Percentiles rank a stretch among this genome's conserved stretches.
Conservation (phyloP, 2,888 invertebrate species). For the Nomada goodeniana region DNA sequence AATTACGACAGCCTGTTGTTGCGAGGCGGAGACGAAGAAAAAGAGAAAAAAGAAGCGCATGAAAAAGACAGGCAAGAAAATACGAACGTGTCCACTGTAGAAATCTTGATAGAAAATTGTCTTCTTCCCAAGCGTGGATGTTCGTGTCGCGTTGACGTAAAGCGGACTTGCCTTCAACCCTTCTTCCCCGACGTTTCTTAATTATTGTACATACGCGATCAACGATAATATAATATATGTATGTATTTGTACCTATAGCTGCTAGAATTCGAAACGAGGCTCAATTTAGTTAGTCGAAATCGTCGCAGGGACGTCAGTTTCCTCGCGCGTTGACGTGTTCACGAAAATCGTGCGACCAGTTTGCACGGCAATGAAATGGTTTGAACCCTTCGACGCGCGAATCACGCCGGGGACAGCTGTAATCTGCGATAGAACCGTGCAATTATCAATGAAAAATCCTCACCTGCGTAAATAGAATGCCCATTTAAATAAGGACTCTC, state of each 20-base stretch:
- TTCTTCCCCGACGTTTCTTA: neutral
- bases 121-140: slow-evolving; percentile 4
- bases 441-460: slow-evolving; percentile 25
- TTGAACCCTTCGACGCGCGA: slow-evolving; percentile 19
- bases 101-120: slow-evolving; percentile 11
- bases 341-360: neutral
- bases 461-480: neutral
- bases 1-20: slow-evolving; percentile 60
- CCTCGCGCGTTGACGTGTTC: slow-evolving; percentile 32
- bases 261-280: slow-evolving; percentile 80
- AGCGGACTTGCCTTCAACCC: neutral
- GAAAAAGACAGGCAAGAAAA: slow-evolving; percentile 3
- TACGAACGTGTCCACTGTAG: neutral
- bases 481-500: no score
- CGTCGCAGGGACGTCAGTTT: slow-evolving; percentile 20
- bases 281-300: slow-evolving; percentile 79
- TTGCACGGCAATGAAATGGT: no score
- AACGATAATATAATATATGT: slow-evolving; percentile 39
- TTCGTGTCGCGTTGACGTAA: neutral
- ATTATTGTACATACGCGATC: slow-evolving; percentile 20
- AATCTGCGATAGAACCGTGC: slow-evolving; percentile 24
- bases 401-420: slow-evolving; percentile 21
- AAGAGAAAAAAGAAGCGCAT: neutral
- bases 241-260: slow-evolving; percentile 51
- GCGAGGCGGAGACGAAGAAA: neutral